Percentiles rank a stretch among this genome's conserved stretches.
Conservation (phyloP, 2,888 invertebrate species). For the Acheta domesticus region DNA sequence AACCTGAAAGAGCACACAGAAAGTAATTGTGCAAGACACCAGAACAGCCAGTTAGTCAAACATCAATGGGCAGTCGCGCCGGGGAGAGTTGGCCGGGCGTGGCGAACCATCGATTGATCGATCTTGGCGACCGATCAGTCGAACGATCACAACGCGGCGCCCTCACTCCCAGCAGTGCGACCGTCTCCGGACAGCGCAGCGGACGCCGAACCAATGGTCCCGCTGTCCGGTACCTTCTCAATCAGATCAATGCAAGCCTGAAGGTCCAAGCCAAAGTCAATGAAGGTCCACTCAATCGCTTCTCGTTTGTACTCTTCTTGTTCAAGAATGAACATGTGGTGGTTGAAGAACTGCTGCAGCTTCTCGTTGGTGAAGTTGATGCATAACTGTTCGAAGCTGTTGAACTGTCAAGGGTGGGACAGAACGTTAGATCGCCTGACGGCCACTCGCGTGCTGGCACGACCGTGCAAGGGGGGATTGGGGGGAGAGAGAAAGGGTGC, state of each 20-base stretch:
- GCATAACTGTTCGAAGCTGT: constrained; percentile 90
- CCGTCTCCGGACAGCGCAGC: not conserved
- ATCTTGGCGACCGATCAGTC: too few species aligned
- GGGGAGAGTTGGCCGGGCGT: too few species aligned
- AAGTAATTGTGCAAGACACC: not conserved
- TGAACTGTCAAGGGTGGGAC: constrained; percentile 57
- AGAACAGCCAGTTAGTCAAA: constrained; percentile 1
- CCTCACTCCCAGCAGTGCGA: not conserved
- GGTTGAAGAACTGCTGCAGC: constrained; percentile 88
- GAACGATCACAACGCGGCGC: too few species aligned
- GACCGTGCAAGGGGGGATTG: constrained; percentile 7
- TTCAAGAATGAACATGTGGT: constrained; percentile 91
- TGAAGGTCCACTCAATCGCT: constrained; percentile 89
- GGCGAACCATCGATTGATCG: too few species aligned
- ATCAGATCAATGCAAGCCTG: constrained; percentile 77
- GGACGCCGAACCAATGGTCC: constrained; percentile 12
- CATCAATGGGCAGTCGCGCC: not conserved
- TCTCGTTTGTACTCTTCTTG: constrained; percentile 90
- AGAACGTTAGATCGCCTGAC: not conserved
- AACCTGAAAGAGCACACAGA: constrained; percentile 1
- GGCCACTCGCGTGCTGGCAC: not conserved
- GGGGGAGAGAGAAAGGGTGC: not conserved
- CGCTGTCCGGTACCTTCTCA: constrained; percentile 59
- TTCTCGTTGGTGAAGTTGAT: constrained; percentile 94
- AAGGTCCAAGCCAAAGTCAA: constrained; percentile 91